Percentiles rank a stretch among this genome's conserved stretches.
These are phyloP conservation scores for Pteropus alecto DNA, from an alignment of 2,113 vertebrate species.

Conservation along the genomic window DNA sequence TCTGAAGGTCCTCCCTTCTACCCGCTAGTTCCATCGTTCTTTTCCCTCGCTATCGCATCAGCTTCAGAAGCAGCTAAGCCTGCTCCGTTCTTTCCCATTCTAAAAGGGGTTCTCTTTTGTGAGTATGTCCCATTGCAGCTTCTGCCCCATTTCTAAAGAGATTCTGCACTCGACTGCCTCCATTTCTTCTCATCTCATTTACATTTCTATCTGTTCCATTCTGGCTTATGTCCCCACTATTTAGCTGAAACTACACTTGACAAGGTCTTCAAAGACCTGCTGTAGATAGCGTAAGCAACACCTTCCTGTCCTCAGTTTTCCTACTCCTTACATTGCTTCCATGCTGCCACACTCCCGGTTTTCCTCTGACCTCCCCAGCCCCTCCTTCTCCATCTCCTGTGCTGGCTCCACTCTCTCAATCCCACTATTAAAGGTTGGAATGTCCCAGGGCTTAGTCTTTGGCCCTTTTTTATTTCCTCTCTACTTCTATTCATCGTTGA, in stretches of 20 bases:
- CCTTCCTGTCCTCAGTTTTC: no score
- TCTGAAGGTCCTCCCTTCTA: not conserved
- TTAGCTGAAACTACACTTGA: not conserved
- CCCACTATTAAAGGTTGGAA: not conserved
- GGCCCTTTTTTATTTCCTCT: not conserved
- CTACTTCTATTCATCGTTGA: not conserved
- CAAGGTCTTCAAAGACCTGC: not conserved
- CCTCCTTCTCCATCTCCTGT: not conserved
- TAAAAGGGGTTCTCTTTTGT: not conserved
- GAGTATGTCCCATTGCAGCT: no score
- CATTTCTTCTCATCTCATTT: not conserved
- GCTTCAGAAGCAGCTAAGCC: not conserved
- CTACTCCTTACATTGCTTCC: no score
- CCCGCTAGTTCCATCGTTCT: not conserved
- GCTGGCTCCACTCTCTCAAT: not conserved
- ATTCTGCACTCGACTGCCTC: not conserved
- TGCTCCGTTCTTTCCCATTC: not conserved
- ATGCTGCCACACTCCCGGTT: fast-evolving
- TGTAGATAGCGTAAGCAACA: no score
- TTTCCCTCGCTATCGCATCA: no score
- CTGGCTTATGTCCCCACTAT: not conserved
- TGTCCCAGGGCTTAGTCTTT: not conserved
- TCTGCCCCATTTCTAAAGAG: not conserved
- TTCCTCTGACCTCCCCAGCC: fast-evolving
- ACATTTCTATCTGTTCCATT: not conserved